Base-by-base conservation (phyloP, 2,888 invertebrate genomes). In the Listrodromus nycthemerus region DNA sequence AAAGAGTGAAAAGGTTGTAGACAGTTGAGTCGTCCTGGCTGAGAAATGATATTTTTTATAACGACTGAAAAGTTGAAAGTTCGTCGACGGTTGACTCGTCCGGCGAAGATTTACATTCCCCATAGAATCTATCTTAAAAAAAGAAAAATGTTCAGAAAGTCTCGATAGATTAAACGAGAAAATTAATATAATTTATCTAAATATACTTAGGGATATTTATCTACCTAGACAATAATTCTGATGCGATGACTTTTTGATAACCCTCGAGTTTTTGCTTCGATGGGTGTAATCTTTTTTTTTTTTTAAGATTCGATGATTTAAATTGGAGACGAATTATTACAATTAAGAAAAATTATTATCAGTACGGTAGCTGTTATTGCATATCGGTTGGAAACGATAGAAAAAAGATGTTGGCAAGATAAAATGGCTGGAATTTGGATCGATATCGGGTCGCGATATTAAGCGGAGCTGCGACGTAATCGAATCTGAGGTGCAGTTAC, bases 1-100 rank as follows among this genome's bases (percentile, higher is more conserved):
- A 61, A n/a, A 5, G 30, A 61, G 27, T 7, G 0, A 6, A 61
- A 27, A 13, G 65, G 24, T 52, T 75, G 80, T 75, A 80, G 74
- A 80, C 75, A 80, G 50, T 21, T 10, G 37, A 61, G 33, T 16
- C 52, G 37, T 63, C 37, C 45, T 24, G 61, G 19, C 50, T 16
- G 27, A 48, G 16, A 65, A 75, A 52, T 65, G 45, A 81, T 81
- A 81, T 81, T 81, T 81, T 79, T 37, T 80, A 61, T 75, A 69
- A 63, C n/a, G 58, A 8, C 65, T 19, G 55, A 55, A 74, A 58
- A 50, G n/a, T 37, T 24, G 24, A 73, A n/a, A 41, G 24, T 21
- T 41, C 24, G 24, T 27, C 58, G 58, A 21, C 24, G 27, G 58
- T 58, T 16, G 58, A 58, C 27, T 58, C 55, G 55, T 58, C 37